These are phyloP conservation scores for Dermatophagoides farinae DNA, from an alignment of 1,140 invertebrate genomes.

Conservation along the genomic window DNA sequence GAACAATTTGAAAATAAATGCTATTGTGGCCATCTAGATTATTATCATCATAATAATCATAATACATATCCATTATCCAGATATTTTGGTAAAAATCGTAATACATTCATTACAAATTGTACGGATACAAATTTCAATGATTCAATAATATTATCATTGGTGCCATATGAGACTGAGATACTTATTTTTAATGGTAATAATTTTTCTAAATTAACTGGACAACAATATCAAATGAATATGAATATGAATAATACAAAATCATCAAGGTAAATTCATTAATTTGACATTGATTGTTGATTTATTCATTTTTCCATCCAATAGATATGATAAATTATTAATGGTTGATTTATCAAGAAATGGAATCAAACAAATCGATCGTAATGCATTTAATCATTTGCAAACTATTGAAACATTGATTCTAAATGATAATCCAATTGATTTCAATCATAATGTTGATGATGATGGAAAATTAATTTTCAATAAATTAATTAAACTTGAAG, in stretches of 20 bases:
- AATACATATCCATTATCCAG: no score
- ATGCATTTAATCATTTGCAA: not conserved
- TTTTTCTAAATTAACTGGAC: not conserved
- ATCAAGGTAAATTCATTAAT: not conserved
- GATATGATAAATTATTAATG: not conserved
- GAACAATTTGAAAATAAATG: no score
- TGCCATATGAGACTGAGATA: not conserved
- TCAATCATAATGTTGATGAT: not conserved
- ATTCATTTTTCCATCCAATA: not conserved
- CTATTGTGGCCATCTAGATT: no score
- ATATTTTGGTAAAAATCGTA: not conserved
- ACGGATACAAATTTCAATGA: not conserved
- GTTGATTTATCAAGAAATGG: not conserved
- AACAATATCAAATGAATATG: no score
- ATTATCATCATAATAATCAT: no score
- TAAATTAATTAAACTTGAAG: not conserved
- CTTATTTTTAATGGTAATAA: not conserved
- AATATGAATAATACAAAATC: not conserved
- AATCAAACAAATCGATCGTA: not conserved
- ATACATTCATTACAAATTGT: not conserved
- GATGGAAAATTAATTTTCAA: not conserved
- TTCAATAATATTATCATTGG: not conserved
- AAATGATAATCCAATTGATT: not conserved
- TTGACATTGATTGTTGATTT: not conserved
- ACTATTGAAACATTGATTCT: not conserved